Evolutionary conservation across 2,797 vertebrate genomes (phyloP), one percentile per base, ranked within the genome.

Genomic region (Sebastes oblongus): DNA sequence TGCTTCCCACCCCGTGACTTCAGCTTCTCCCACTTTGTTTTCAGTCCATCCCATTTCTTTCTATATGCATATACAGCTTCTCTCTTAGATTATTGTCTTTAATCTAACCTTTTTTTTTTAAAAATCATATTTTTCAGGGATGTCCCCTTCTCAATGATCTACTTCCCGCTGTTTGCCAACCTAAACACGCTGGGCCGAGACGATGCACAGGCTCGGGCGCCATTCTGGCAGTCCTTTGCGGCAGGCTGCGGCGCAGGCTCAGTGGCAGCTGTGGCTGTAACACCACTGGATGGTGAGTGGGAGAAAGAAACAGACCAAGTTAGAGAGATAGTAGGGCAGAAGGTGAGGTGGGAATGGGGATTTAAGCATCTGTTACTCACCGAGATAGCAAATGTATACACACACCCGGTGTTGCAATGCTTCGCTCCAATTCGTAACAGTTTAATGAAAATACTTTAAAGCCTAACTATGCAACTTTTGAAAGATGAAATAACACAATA

Each of bases 161-260:
- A 97, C 90, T 97, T 98, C 91, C 97, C 96, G 0, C 91, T 97
- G 66, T 97, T 97, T 70, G 97, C 97, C 90, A 96, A 96, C 82
- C 93, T 95, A 29, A 98, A 96, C 60, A 80, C 90, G 0, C 80
- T 97, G n/a, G 96, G 96, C 20, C 89, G 94, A 67, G 75, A 76
- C 1, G 87, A 88, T 0, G 55, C 69, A 10, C 88, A 94, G 8
- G 92, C 91, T 62, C 93, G 89, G 81, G 95, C 91, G 0, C 92
- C 96, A 4, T 97, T 97, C 81, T 92, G 94, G 77, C 96, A 97
- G 81, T 97, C 97, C 6, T 96, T 97, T 30, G 0, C 91, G 69
- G 91, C 96, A 0, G 94, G 96, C 81, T 97, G 97, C 18, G 13
- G 5, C 0, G 96, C 95, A 0, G 96, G 96, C 2, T 96, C 96